These are phyloP conservation scores for Burhinus bistriatus DNA, from an alignment of 2,113 vertebrate genomes.

Conservation along the genomic window DNA sequence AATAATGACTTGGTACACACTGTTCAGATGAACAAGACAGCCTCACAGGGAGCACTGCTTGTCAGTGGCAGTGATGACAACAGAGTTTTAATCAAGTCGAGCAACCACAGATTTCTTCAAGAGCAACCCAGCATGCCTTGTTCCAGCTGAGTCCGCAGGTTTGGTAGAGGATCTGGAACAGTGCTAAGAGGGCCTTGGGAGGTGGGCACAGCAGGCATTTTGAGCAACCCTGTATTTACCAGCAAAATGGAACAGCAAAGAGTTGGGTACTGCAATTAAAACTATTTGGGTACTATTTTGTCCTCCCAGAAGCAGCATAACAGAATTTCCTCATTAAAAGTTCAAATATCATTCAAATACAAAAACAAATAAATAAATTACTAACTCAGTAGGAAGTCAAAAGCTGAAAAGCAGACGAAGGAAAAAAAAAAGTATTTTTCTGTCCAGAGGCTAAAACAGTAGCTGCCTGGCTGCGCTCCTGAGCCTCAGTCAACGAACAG, in stretches of 20 bases:
- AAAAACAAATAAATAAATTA: neutral
- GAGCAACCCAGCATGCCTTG: neutral
- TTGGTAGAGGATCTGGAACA: neutral
- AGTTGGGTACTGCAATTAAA: neutral
- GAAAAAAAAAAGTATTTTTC: neutral
- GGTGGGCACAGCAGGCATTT: neutral
- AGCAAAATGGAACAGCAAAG: neutral
- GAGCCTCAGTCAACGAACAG: neutral
- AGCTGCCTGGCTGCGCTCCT: neutral
- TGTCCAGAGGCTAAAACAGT: neutral
- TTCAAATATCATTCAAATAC: neutral
- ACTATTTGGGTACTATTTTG: neutral
- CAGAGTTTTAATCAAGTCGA: rapidly evolving
- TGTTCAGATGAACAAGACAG: neutral
- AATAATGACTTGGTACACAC: neutral
- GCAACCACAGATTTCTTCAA: neutral
- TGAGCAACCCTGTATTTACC: neutral
- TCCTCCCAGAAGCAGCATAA: neutral
- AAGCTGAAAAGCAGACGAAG: neutral
- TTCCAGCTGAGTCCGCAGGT: neutral
- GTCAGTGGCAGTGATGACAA: neutral
- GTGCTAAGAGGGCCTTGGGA: neutral
- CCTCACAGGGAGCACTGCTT: neutral
- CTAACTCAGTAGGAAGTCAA: neutral
- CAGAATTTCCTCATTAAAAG: neutral